Percentiles rank a stretch among this genome's conserved stretches.
Conservation (phyloP, 1,140 invertebrate species). For the Euwallacea similis region DNA sequence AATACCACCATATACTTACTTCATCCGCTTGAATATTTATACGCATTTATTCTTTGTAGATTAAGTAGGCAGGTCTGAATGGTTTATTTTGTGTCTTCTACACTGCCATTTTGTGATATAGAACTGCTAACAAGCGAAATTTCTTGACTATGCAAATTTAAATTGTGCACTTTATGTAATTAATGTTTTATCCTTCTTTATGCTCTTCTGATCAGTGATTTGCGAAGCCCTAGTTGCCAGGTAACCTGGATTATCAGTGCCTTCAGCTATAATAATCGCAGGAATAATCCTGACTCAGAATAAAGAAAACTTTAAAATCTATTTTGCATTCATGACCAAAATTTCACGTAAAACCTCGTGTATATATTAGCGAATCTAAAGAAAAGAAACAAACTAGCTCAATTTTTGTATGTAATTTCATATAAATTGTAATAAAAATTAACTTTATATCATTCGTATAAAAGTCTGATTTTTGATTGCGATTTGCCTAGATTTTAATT, state of each 20-base stretch:
- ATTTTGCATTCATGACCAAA: constrained; percentile 39
- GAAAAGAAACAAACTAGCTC: constrained; percentile 32
- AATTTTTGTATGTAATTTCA: constrained; percentile 39
- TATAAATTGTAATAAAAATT: constrained; percentile 18
- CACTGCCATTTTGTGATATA: constrained; percentile 41
- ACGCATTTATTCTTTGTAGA: background rate
- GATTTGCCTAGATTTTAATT: constrained; percentile 24
- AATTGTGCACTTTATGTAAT: too few species aligned
- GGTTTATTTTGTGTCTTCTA: constrained; percentile 26
- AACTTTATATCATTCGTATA: constrained; percentile 24
- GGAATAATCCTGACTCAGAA: background rate
- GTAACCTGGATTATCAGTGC: constrained; percentile 11
- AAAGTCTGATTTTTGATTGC: constrained; percentile 40
- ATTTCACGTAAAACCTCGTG: constrained; percentile 17
- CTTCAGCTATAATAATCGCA: constrained; percentile 18
- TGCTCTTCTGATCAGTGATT: too few species aligned
- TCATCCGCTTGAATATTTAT: constrained; percentile 1
- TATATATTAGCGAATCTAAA: constrained; percentile 28
- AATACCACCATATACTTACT: background rate
- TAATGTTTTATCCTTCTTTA: background rate
- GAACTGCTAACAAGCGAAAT: constrained; percentile 22
- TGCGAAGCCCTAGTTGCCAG: constrained; percentile 6
- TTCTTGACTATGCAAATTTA: background rate
- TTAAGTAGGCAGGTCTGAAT: constrained; percentile 11
- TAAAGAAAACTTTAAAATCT: constrained; percentile 9